phyloP scores from a whole-genome alignment of 2,888 invertebrate genomes.

The Panopea generosa region DNA sequence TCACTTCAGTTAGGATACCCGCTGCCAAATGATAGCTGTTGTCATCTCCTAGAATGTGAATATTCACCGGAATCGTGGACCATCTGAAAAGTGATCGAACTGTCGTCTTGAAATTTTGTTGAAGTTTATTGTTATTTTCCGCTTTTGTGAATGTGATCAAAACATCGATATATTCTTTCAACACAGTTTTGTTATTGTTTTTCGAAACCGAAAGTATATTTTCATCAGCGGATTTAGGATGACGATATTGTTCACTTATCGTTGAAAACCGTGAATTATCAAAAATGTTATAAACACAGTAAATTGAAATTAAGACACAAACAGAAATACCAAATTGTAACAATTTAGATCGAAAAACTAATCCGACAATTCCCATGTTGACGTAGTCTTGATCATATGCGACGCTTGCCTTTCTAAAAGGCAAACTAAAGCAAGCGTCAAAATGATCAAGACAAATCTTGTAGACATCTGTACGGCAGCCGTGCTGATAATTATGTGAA shows the following conservation, averaged over 20 bases:
- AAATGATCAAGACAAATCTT: too few relatives aligned
- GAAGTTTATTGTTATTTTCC: slow-evolving; percentile 61
- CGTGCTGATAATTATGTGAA: too few relatives aligned
- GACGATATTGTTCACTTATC: background rate
- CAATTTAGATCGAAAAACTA: too few relatives aligned
- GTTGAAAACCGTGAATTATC: background rate
- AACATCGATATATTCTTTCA: slow-evolving; percentile 53
- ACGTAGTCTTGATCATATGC: too few relatives aligned
- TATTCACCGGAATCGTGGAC: slow-evolving; percentile 53
- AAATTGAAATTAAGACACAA: slow-evolving; percentile 5
- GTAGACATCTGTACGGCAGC: too few relatives aligned
- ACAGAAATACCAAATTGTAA: too few relatives aligned
- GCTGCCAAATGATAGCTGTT: slow-evolving; percentile 77
- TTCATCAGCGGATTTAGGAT: background rate
- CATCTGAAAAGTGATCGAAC: slow-evolving; percentile 67
- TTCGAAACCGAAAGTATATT: slow-evolving; percentile 28
- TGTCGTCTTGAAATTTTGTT: slow-evolving; percentile 67
- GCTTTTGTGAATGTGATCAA: slow-evolving; percentile 75
- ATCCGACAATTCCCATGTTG: too few relatives aligned
- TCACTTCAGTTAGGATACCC: slow-evolving; percentile 63
- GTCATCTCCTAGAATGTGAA: slow-evolving; percentile 81
- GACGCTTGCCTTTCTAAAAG: too few relatives aligned
- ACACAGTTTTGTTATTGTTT: background rate
- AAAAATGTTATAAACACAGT: background rate
- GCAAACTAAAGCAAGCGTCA: too few relatives aligned